Base-by-base conservation (phyloP, 2,113 vertebrate species). In the Varanus salvator region DNA sequence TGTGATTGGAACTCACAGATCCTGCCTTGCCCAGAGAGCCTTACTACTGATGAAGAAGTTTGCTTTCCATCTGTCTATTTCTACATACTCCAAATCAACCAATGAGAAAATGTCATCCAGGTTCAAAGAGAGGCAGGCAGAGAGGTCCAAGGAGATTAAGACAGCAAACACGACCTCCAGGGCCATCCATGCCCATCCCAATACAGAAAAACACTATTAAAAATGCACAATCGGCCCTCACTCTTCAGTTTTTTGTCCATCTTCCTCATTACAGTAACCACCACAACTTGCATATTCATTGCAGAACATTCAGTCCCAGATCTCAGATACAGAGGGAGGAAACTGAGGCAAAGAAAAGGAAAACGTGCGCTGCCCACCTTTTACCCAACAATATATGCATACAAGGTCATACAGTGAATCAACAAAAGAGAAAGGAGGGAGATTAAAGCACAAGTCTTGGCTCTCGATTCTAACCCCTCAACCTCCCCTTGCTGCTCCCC, bases 361-460 rank as follows among this genome's bases (percentile, higher is more conserved):
- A 69, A 80, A 77, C n/a, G 27, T 54, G 48, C 50, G 50, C 29
- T 5, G 34, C 31, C 23, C 19, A 27, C 74, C 74, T 80, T 80
- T 44, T 44, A 80, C 64, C 64, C 34, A 52, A 54, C 64, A 85
- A 54, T 31, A 71, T 38, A 80, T 23, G 74, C n/a, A 90, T 69
- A 69, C 75, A 78, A 90, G 88, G 80, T 89, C 83, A 90, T 48
- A 85, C 64, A 44, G n/a, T 71, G 25, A 85, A 90, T 80, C 60
- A 80, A 80, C 75, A 85, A 69, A 4, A 84, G 81, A 76, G 71
- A 90, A 23, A 90, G 71, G 34, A 15, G 15, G 50, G 87, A 68
- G 11, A 25, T 85, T 75, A 87, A 31, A 38, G 48, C 66, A 69
- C 48, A 71, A 69, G n/a, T 57, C 88, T 57, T 34, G 83, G 17